Evolutionary conservation across 2,888 invertebrate species (phyloP).

Genomic region (Lordiphosa andalusiaca): DNA sequence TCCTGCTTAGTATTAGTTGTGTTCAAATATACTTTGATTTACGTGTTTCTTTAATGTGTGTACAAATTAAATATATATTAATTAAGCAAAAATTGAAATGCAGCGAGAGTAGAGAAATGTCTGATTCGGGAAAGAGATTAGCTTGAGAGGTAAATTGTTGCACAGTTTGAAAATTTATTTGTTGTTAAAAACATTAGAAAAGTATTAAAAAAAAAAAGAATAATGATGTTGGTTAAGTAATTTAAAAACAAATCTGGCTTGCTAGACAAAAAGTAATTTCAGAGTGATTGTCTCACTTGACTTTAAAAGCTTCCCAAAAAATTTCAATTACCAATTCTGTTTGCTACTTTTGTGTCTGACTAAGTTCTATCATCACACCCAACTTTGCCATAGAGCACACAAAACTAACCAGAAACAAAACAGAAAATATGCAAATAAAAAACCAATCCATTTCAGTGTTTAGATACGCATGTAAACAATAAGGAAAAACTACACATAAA

Average conservation of each 20-base stretch:
- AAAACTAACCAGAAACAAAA: constrained; percentile 28
- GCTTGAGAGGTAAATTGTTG: constrained; percentile 46
- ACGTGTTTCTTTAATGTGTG: constrained; percentile 28
- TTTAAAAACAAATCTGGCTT: constrained; percentile 6
- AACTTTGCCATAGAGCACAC: constrained; percentile 40
- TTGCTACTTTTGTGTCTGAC: constrained; percentile 10
- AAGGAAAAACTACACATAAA: constrained; percentile 40
- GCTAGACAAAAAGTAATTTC: constrained; percentile 3
- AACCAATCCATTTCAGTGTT: constrained; percentile 33
- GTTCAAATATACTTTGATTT: constrained; percentile 44
- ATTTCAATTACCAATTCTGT: not conserved
- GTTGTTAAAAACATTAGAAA: constrained; percentile 57
- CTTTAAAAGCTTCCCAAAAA: too few relatives aligned
- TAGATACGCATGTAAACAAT: constrained; percentile 33
- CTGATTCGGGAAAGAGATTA: constrained; percentile 49
- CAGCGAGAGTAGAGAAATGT: constrained; percentile 18
- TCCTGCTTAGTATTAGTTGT: constrained; percentile 39
- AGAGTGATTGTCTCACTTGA: constrained; percentile 5
- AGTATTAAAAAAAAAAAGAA: constrained; percentile 25
- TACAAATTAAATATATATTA: constrained; percentile 50
- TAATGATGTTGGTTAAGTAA: constrained; percentile 19
- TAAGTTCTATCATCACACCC: constrained; percentile 24
- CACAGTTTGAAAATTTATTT: constrained; percentile 69
- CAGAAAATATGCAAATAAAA: constrained; percentile 24
- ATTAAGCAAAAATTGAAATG: constrained; percentile 48